These are phyloP conservation scores for Globicephala melas DNA, from an alignment of 2,113 vertebrate species.

Conservation along the genomic window DNA sequence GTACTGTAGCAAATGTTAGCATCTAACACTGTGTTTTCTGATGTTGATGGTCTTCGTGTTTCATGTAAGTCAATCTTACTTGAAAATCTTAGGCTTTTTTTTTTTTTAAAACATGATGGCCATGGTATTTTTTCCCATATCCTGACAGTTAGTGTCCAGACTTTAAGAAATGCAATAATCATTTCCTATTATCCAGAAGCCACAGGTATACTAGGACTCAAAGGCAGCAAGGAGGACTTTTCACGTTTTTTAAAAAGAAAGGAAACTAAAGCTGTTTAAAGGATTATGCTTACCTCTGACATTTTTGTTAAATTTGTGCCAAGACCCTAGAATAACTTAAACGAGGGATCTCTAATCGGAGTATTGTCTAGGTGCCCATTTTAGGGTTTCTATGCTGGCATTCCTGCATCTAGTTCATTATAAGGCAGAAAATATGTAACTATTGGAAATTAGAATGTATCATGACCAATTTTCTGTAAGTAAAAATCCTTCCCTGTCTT, in stretches of 20 bases:
- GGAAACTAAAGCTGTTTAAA: not conserved
- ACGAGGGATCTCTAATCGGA: not conserved
- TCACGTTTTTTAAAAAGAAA: not conserved
- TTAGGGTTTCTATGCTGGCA: not conserved
- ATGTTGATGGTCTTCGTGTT: conserved; percentile 11
- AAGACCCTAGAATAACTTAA: not conserved
- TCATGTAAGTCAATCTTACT: conserved; percentile 44
- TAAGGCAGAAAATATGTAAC: not conserved
- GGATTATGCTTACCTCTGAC: not conserved
- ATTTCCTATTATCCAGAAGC: not conserved
- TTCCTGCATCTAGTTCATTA: not conserved
- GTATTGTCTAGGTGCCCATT: not conserved
- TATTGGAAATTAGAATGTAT: not conserved
- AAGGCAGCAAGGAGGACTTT: not conserved
- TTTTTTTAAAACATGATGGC: not conserved
- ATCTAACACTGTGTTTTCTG: not conserved
- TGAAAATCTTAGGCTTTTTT: conserved; percentile 40
- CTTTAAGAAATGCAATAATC: not conserved
- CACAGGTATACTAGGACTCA: not conserved
- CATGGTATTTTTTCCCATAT: not conserved
- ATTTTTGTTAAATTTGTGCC: not conserved
- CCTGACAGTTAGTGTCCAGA: conserved; percentile 13
- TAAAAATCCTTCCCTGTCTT: not conserved
- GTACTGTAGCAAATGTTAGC: not conserved
- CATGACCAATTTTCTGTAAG: not conserved